Evolutionary conservation across 2,113 vertebrate species (phyloP).

Genomic region (Indri indri): DNA sequence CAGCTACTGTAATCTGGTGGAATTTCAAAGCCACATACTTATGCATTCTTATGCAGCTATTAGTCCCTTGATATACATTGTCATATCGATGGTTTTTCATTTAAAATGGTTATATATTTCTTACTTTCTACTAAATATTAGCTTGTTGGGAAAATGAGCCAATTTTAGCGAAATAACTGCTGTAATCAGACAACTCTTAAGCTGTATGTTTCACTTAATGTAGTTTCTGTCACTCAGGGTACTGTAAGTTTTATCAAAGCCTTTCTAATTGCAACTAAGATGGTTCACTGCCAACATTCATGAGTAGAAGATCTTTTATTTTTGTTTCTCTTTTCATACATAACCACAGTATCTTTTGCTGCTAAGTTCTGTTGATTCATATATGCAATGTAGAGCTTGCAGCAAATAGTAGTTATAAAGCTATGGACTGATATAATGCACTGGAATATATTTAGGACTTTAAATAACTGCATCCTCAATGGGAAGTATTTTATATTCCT

Average conservation of each 20-base stretch:
- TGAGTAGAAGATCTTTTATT: background rate
- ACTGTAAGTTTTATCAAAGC: background rate
- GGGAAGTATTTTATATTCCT: background rate
- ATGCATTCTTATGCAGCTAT: background rate
- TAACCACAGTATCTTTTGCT: background rate
- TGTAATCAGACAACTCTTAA: slow-evolving; percentile 21
- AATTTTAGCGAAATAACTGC: background rate
- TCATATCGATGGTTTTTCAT: background rate
- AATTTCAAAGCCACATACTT: slow-evolving; percentile 23
- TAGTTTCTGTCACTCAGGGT: background rate
- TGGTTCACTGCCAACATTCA: background rate
- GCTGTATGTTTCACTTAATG: background rate
- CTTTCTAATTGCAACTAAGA: background rate
- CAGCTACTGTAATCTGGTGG: background rate
- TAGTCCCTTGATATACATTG: background rate
- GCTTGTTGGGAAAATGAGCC: background rate
- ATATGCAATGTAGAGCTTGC: background rate
- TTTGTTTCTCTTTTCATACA: background rate
- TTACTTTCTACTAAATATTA: background rate
- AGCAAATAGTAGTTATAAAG: background rate
- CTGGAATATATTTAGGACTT: background rate
- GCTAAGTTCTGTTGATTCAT: background rate
- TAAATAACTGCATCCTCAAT: background rate
- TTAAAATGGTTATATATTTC: slow-evolving; percentile 16
- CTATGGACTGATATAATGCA: background rate